These are phyloP conservation scores for Eulemur albifrons DNA, from an alignment of 2,797 vertebrate species.

Conservation along the genomic window DNA sequence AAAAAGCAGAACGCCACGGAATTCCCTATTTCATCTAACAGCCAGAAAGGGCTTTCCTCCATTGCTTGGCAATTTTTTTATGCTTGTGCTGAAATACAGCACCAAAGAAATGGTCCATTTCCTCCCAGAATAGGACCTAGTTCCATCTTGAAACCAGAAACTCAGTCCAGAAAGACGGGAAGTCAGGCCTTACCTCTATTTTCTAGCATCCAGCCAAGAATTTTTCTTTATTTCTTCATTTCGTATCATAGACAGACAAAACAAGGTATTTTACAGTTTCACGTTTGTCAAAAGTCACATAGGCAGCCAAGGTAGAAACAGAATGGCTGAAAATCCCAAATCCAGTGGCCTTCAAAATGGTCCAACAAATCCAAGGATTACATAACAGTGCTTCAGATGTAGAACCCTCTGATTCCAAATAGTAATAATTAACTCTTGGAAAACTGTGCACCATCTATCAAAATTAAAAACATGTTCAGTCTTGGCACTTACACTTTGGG, in stretches of 20 bases:
- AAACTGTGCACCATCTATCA: neutral
- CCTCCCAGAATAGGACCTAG: neutral
- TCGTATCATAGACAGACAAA: neutral
- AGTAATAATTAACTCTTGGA: neutral
- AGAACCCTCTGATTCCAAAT: neutral
- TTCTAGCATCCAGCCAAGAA: neutral
- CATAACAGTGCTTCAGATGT: neutral
- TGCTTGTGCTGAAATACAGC: neutral
- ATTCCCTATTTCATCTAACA: neutral
- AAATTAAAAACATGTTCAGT: neutral
- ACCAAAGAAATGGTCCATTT: neutral
- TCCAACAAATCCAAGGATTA: neutral
- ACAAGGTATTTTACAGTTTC: neutral
- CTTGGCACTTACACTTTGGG: neutral
- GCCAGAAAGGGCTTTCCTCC: neutral
- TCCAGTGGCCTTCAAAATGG: neutral
- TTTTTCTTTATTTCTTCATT: slow-evolving; percentile 15
- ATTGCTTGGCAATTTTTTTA: neutral
- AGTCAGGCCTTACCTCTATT: neutral
- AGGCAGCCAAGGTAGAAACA: neutral
- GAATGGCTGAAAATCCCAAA: neutral
- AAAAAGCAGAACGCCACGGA: neutral
- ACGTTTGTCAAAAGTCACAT: neutral
- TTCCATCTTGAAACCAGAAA: neutral
- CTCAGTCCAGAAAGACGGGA: neutral